Evolutionary conservation across 2,888 invertebrate species (phyloP).

Genomic region (Biston stratarius): DNA sequence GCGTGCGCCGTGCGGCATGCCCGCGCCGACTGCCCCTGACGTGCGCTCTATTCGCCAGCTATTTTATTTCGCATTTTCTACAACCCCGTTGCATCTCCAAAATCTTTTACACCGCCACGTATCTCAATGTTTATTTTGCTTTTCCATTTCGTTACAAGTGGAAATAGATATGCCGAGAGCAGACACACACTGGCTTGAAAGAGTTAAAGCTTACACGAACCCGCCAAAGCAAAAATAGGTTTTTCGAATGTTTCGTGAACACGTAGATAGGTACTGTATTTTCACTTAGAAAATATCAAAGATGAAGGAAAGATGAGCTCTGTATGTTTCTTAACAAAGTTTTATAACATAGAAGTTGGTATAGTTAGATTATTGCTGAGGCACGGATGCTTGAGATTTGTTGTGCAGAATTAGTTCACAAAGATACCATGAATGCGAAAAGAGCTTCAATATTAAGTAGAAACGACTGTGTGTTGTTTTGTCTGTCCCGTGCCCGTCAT

Average conservation of each 20-base stretch:
- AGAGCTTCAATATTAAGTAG: slow-evolving; percentile 58
- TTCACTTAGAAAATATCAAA: background rate
- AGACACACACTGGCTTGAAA: slow-evolving; percentile 28
- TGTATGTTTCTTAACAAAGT: background rate
- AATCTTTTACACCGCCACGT: slow-evolving; percentile 58
- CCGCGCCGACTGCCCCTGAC: slow-evolving; percentile 67
- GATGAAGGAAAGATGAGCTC: background rate
- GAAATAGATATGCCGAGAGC: slow-evolving; percentile 42
- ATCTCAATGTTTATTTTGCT: slow-evolving; percentile 44
- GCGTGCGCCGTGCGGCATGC: slow-evolving; percentile 69
- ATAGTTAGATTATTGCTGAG: slow-evolving; percentile 12
- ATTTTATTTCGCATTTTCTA: slow-evolving; percentile 72
- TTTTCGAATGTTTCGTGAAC: background rate
- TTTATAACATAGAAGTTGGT: slow-evolving; percentile 5
- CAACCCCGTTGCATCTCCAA: slow-evolving; percentile 57
- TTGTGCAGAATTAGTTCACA: slow-evolving; percentile 37
- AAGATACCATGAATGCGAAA: slow-evolving; percentile 52
- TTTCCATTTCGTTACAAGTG: slow-evolving; percentile 43
- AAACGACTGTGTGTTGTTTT: slow-evolving; percentile 61
- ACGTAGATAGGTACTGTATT: background rate
- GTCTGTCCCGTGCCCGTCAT: slow-evolving; percentile 66
- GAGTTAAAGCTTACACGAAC: slow-evolving; percentile 25
- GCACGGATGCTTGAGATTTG: slow-evolving; percentile 4
- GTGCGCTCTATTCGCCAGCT: slow-evolving; percentile 70
- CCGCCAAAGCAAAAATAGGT: background rate